Conservation (phyloP, 2,113 vertebrate species). For the Ceyx melanurus region DNA sequence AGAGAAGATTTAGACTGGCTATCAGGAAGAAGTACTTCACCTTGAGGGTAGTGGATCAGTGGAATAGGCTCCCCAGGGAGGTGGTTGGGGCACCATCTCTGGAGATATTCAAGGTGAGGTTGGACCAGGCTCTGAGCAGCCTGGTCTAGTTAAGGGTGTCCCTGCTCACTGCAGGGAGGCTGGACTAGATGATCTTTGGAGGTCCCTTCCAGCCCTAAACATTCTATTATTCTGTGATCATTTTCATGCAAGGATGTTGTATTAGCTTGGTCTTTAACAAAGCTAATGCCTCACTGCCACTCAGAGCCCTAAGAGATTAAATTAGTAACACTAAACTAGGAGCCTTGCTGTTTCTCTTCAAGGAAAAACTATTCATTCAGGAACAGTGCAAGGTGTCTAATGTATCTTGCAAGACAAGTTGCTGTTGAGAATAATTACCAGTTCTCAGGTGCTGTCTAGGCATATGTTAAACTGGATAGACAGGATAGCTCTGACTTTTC, state of each 20-base stretch:
- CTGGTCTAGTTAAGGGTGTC: no score
- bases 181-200: no score
- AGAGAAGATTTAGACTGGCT: no score
- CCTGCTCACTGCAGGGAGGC: no score
- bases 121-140: no score
- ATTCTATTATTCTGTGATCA: neutral
- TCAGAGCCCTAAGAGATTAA: neutral
- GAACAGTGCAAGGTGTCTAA: neutral
- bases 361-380: neutral
- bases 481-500: neutral
- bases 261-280: neutral
- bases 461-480: neutral
- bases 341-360: neutral
- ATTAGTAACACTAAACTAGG: neutral
- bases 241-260: neutral
- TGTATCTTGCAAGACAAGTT: neutral
- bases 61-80: no score
- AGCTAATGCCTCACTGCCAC: neutral
- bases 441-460: neutral
- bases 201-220: no score
- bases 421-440: neutral
- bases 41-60: no score
- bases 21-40: no score
- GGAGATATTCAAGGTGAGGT: neutral
- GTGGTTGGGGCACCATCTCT: neutral